Base-by-base conservation (phyloP, 2,113 vertebrate genomes). In the Carlito syrichta region DNA sequence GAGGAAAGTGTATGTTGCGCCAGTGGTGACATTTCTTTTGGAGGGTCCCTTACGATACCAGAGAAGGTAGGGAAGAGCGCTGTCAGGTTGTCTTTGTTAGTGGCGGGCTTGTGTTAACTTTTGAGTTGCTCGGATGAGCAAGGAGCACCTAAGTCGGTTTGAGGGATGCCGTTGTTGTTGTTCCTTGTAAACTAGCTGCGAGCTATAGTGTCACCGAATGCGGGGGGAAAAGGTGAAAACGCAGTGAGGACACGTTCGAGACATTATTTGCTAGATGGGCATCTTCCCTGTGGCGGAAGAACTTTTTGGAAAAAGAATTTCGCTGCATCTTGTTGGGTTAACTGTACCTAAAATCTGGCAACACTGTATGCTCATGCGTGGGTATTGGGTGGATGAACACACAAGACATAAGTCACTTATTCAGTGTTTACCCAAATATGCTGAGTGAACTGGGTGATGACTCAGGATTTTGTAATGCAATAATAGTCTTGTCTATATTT, bases 381-480 rank as follows among this genome's bases (percentile, higher is more conserved):
- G 79, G 77, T 45, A 30, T 96, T 73, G 77, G 30, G 19, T 84
- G 85, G 48, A 12, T 69, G 83, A 95, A 45, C 74, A 38, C 83
- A 48, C 60, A 50, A 95, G 71, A 66, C 50, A 0, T 25, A 88
- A 89, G 86, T 93, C 94, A 88, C 83, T 95, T 73, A 73, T 10
- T 87, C 56, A 76, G 13, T 96, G 97, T 96, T 97, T 92, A 97
- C 84, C 74, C 82, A 85, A 71, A 96, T 96, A 71, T 95, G 92
- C 97, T 79, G 95, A 95, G 94, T 91, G 84, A 88, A 95, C 78
- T 88, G 89, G 84, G 38, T 89, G 87, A 97, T 98, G 98, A 98
- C 97, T 98, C 97, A 98, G 96, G 94, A 25, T 88, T 97, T 96
- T 97, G 69, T 93, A 95, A 94, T 93, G 94, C n/a, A n/a, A n/a